A percentile compares a stretch with the other conserved stretches of the same genome.
phyloP scores from a whole-genome alignment of 2,797 vertebrate genomes.

The Sebastes taczanowskii region DNA sequence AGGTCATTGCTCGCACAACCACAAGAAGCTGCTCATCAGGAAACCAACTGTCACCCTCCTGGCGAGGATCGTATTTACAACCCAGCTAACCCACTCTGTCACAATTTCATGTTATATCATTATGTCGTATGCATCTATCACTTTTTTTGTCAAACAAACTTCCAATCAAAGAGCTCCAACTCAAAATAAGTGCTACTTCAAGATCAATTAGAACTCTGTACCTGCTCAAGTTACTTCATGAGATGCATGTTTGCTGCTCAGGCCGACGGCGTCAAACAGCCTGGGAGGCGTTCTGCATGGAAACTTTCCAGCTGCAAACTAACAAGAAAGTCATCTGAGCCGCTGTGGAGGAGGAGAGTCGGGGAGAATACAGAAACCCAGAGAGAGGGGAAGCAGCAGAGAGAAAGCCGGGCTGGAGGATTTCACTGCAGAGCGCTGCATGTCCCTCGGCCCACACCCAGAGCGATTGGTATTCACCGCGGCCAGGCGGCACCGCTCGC shows the following conservation, averaged over 20 bases:
- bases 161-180: background rate
- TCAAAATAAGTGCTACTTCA: background rate
- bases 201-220: background rate
- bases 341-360: background rate
- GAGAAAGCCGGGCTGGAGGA: slow-evolving; percentile 22
- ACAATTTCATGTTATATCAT: too few relatives aligned
- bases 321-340: slow-evolving; percentile 33
- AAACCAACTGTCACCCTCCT: background rate
- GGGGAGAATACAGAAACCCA: slow-evolving; percentile 31
- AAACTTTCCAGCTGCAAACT: slow-evolving; percentile 37
- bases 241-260: slow-evolving; percentile 11
- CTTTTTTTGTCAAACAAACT: too few relatives aligned
- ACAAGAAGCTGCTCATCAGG: background rate
- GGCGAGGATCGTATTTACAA: background rate
- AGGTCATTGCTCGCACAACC: background rate
- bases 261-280: slow-evolving; percentile 13
- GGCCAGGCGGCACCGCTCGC: slow-evolving; percentile 29
- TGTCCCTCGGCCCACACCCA: slow-evolving; percentile 44
- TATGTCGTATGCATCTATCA: too few relatives aligned
- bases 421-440: slow-evolving; percentile 39
- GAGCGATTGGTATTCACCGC: slow-evolving; percentile 70
- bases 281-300: slow-evolving; percentile 11
- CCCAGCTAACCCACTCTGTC: too few relatives aligned
- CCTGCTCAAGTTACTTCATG: slow-evolving; percentile 3
- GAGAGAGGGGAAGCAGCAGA: background rate